Percentiles rank a stretch among this genome's conserved stretches.
These are phyloP conservation scores for Philypnodon macrostomus DNA, from an alignment of 2,797 vertebrate genomes.

Conservation along the genomic window DNA sequence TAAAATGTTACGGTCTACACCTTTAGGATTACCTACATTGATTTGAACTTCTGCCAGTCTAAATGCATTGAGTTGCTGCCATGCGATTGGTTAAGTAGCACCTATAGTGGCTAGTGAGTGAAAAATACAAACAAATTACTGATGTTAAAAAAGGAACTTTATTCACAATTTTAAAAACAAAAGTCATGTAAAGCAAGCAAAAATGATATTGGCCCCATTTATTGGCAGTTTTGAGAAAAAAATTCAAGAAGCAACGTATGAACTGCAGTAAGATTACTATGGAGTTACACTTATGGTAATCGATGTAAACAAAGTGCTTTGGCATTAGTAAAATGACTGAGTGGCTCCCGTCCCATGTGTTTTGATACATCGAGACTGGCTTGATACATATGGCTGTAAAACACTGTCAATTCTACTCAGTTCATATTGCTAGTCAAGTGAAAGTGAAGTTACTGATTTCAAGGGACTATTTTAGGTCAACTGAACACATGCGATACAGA, in stretches of 20 bases:
- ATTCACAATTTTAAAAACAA: conserved; percentile 47
- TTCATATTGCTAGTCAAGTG: conserved; percentile 5
- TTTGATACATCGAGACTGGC: neutral
- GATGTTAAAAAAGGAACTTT: conserved; percentile 38
- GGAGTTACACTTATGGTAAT: conserved; percentile 14
- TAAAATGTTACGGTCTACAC: too few relatives aligned
- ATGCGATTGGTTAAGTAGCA: too few relatives aligned
- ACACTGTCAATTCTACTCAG: neutral
- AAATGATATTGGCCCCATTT: conserved; percentile 30
- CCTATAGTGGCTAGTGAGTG: too few relatives aligned
- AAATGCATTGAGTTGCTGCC: too few relatives aligned
- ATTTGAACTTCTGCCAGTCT: too few relatives aligned
- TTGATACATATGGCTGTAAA: conserved; percentile 4
- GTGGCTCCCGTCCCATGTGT: neutral
- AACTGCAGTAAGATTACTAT: conserved; percentile 75
- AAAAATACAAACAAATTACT: conserved; percentile 3
- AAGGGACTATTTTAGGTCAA: conserved; percentile 31
- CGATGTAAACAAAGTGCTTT: conserved; percentile 7
- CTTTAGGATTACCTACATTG: too few relatives aligned
- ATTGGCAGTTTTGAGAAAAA: conserved; percentile 45
- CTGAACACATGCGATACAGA: conserved; percentile 57
- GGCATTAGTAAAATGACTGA: conserved; percentile 13
- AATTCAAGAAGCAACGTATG: neutral
- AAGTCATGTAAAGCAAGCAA: conserved; percentile 33
- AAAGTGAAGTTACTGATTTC: conserved; percentile 10